Evolutionary conservation across 2,113 vertebrate species (phyloP).

Genomic region (Buteo buteo): DNA sequence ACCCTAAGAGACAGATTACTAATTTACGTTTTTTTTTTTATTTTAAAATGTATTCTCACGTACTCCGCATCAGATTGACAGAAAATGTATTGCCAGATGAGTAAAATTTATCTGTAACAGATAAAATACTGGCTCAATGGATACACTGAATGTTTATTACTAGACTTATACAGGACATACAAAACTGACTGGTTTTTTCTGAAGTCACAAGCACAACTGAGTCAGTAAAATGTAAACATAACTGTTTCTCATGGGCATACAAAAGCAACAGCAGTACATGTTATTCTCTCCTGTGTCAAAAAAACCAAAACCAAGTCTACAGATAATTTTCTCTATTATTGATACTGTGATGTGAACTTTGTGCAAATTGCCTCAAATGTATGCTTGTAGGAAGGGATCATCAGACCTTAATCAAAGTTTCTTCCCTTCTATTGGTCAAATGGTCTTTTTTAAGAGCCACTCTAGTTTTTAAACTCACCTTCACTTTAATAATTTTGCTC

Average conservation of each 20-base stretch:
- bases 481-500: constrained; percentile 98
- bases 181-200: background rate
- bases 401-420: background rate
- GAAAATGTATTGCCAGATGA: background rate
- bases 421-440: background rate
- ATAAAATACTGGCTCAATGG: background rate
- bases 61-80: background rate
- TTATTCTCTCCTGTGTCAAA: background rate
- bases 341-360: background rate
- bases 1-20: background rate
- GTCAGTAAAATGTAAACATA: background rate
- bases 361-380: background rate
- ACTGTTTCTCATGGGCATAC: background rate
- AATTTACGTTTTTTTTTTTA: background rate
- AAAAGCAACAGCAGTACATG: background rate
- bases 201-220: background rate
- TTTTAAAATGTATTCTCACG: background rate
- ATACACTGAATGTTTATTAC: background rate
- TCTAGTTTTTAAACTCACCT: constrained; percentile 73
- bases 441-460: background rate
- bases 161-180: background rate
- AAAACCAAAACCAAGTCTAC: background rate
- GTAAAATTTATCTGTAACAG: background rate
- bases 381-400: background rate
- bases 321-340: background rate